phyloP scores from a whole-genome alignment of 2,888 invertebrate species.

The Neria commutata region DNA sequence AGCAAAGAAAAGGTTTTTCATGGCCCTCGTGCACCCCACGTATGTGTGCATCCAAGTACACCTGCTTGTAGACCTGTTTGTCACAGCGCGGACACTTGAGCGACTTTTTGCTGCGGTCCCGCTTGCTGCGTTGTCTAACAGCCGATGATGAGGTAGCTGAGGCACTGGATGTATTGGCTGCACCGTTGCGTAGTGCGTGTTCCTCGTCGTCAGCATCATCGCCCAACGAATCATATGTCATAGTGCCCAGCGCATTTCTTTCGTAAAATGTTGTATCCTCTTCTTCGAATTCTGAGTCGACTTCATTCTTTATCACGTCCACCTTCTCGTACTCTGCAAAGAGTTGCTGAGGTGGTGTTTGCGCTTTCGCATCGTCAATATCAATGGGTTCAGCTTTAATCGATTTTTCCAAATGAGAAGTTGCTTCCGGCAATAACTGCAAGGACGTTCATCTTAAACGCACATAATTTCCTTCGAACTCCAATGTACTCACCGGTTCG shows the following conservation, averaged over 20 bases:
- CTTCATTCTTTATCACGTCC: conserved; percentile 14
- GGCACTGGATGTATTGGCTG: conserved; percentile 24
- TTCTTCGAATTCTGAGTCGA: conserved; percentile 19
- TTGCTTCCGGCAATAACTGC: conserved; percentile 35
- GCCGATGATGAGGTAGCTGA: conserved; percentile 9
- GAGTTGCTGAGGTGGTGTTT: conserved; percentile 11
- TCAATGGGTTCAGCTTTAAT: conserved; percentile 33
- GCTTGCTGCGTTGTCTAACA: conserved; percentile 12
- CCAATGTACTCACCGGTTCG: conserved; percentile 29
- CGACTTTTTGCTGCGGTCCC: conserved; percentile 34
- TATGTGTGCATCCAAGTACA: conserved; percentile 53
- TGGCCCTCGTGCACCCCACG: conserved; percentile 51
- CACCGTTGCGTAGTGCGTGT: conserved; percentile 19
- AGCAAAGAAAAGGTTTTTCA: conserved; percentile 51
- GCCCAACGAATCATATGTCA: conserved; percentile 14
- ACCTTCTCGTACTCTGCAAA: conserved; percentile 7
- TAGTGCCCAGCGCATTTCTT: conserved; percentile 13
- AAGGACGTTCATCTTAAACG: neutral
- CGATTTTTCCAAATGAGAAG: conserved; percentile 14
- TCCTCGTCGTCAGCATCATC: conserved; percentile 29
- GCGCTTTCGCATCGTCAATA: conserved; percentile 22
- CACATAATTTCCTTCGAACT: neutral
- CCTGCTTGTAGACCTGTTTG: conserved; percentile 50
- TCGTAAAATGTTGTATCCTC: conserved; percentile 12
- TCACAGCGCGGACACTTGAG: conserved; percentile 40